phyloP scores from a whole-genome alignment of 2,888 invertebrate genomes.

The Ophraella communa region DNA sequence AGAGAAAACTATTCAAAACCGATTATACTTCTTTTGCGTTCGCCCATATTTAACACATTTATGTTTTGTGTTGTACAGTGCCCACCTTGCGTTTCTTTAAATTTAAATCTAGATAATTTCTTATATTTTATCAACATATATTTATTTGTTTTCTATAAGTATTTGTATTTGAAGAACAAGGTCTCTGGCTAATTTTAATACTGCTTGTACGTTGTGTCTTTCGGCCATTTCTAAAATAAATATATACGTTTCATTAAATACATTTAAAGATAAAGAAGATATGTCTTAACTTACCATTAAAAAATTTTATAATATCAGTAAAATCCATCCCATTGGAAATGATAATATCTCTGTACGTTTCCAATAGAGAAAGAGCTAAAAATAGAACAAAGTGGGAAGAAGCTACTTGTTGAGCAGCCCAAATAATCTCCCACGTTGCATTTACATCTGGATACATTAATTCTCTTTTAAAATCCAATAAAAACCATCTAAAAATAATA shows the following conservation, averaged over 20 bases:
- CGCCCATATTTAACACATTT: neutral
- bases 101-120: neutral
- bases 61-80: conserved; percentile 5
- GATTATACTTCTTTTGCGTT: no score
- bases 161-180: conserved; percentile 89
- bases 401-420: conserved; percentile 89
- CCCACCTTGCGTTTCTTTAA: conserved; percentile 2
- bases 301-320: conserved; percentile 97
- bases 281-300: conserved; percentile 91
- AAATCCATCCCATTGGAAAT: conserved; percentile 97
- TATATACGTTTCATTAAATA: neutral
- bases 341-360: conserved; percentile 93
- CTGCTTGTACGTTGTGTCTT: conserved; percentile 84
- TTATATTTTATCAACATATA: neutral
- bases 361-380: conserved; percentile 87
- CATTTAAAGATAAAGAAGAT: neutral
- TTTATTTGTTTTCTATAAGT: conserved; percentile 86
- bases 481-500: conserved; percentile 75
- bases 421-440: conserved; percentile 92
- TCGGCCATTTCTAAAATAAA: conserved; percentile 92
- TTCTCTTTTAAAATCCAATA: conserved; percentile 95
- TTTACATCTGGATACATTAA: conserved; percentile 93
- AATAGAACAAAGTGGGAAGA: conserved; percentile 92
- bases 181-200: conserved; percentile 83
- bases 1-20: no score